Base-by-base conservation (phyloP, 2,888 invertebrate species). In the Cephus runcator region DNA sequence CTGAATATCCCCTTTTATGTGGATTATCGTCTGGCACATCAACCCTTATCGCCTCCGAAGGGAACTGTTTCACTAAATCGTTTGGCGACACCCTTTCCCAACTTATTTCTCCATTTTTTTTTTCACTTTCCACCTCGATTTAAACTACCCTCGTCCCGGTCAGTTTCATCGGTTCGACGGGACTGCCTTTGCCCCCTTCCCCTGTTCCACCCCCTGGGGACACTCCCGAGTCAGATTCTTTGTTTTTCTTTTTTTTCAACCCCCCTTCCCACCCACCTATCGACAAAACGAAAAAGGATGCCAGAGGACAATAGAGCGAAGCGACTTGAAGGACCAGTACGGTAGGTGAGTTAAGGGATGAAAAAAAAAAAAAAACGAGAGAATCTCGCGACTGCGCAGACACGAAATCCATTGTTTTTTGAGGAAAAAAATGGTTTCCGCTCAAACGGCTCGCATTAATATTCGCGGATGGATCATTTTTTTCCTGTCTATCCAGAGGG, bases 61-160 rank as follows among this genome's bases (percentile, higher is more conserved):
- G 89, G 87, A 88, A 86, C 86, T 85, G 86, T 89, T 88, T 87
- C 87, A 86, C 88, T 87, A 87, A 90, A 90, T 87, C 86, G 87
- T 84, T 87, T 89, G 87, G 89, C 89, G 88, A 89, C 89, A 88
- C 85, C 82, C 56, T 56, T 56, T 56, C 23, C 56, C 56, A 56
- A 56, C 56, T 56, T 56, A 56, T 56, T 56, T 56, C 83, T 84
- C 84, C 80, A 83, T 84, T 85, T 83, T 83, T 75, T 75, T 77
- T 75, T 81, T 69, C 78, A 76, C 34, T 79, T 83, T 83, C 82
- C 84, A 82, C 84, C 85, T 86, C 86, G 86, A 86, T 87, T 87
- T 86, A 84, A 86, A 87, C 81, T 83, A 80, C 83, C 82, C 83
- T 79, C 80, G 79, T 83, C 78, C 73, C 71, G 56, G 56, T 56